A percentile compares a stretch with the other conserved stretches of the same genome.
Conservation (phyloP, 2,797 vertebrate genomes). For the Falco concolor region DNA sequence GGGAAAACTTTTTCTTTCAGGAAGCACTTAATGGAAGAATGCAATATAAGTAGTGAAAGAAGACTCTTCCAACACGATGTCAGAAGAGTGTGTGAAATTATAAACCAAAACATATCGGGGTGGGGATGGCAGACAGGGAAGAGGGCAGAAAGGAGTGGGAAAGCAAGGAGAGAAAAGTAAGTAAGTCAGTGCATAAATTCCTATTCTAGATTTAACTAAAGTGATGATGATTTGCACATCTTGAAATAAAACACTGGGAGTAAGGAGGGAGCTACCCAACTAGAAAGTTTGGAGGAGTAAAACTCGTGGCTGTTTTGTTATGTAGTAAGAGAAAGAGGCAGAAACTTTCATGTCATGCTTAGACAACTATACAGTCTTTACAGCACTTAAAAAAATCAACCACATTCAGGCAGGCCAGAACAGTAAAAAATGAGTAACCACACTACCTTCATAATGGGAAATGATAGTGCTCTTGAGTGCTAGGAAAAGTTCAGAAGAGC, state of each 20-base stretch:
- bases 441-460: background rate
- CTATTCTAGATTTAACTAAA: background rate
- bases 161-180: background rate
- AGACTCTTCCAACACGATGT: background rate
- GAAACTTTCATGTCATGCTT: background rate
- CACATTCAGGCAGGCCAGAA: background rate
- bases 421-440: background rate
- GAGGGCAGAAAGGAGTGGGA: background rate
- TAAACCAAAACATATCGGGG: background rate
- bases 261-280: background rate
- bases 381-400: background rate
- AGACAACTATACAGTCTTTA: background rate
- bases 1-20: background rate
- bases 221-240: background rate
- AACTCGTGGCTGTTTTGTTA: background rate
- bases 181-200: background rate
- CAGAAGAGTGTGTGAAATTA: background rate
- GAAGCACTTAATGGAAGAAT: background rate
- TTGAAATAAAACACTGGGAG: background rate
- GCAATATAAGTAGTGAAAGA: accelerated
- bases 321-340: background rate
- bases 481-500: background rate
- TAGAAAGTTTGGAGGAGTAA: background rate
- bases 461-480: background rate
- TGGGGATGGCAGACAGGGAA: background rate